A percentile compares a stretch with the other conserved stretches of the same genome.
Evolutionary conservation across 2,888 invertebrate genomes (phyloP).

Genomic region (Drosophila formosana): DNA sequence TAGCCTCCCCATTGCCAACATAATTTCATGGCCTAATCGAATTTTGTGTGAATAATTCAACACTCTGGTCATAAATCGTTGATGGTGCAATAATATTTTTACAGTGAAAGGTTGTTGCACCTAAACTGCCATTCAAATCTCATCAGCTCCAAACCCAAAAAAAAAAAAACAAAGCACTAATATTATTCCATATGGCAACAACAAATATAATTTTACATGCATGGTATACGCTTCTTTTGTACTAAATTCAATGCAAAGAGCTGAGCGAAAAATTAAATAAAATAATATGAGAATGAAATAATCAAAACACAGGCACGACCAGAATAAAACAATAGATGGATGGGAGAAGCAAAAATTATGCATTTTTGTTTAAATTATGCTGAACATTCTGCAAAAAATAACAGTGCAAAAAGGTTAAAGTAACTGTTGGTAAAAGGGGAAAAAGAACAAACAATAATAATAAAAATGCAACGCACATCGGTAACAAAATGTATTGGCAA

Average conservation of each 20-base stretch:
- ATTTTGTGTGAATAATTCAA: constrained; percentile 36
- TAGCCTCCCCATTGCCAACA: background rate
- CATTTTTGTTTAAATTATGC: constrained; percentile 1
- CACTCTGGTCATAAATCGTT: constrained; percentile 33
- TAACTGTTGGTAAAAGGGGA: background rate
- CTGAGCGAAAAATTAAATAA: constrained; percentile 26
- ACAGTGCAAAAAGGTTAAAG: background rate
- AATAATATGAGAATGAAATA: constrained; percentile 46
- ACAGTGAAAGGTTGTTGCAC: constrained; percentile 44
- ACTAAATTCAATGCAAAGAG: constrained; percentile 4
- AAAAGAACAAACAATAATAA: background rate
- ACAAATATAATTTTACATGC: constrained; percentile 18
- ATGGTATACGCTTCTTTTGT: constrained; percentile 20
- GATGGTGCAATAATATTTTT: constrained; percentile 41
- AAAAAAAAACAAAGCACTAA: constrained; percentile 14
- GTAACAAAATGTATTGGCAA: no score
- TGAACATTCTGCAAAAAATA: background rate
- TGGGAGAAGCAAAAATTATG: constrained; percentile 2
- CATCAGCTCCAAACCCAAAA: constrained; percentile 27
- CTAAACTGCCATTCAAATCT: constrained; percentile 36
- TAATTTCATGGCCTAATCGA: constrained; percentile 30
- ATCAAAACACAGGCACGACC: constrained; percentile 7
- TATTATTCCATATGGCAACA: constrained; percentile 27
- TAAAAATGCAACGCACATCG: background rate
- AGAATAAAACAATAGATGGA: constrained; percentile 1